phyloP scores from a whole-genome alignment of 2,888 invertebrate genomes.

The Drosophila lutescens region DNA sequence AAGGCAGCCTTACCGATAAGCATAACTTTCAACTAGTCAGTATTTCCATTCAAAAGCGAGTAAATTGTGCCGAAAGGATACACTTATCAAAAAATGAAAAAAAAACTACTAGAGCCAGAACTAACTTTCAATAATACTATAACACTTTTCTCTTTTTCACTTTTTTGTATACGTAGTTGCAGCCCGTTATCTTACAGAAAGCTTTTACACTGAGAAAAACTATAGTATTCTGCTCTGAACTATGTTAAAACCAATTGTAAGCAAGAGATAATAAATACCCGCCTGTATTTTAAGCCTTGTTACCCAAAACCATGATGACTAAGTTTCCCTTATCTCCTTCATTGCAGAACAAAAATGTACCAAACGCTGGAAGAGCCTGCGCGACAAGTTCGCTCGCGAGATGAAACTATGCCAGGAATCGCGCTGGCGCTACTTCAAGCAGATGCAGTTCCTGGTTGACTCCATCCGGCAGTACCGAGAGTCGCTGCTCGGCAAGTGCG shows the following conservation, averaged over 20 bases:
- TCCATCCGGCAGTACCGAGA: slow-evolving; percentile 82
- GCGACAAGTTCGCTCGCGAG: slow-evolving; percentile 82
- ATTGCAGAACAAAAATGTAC: slow-evolving; percentile 82
- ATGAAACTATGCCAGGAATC: slow-evolving; percentile 83
- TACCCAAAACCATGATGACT: not conserved
- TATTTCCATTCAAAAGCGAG: too few species aligned
- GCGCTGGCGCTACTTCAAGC: slow-evolving; percentile 82
- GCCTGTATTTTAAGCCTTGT: not conserved
- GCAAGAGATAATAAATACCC: not conserved
- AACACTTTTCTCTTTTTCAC: too few species aligned
- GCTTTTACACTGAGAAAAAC: not conserved
- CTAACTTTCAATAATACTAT: too few species aligned
- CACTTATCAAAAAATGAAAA: too few species aligned
- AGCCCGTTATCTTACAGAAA: too few species aligned
- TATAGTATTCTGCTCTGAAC: too few species aligned
- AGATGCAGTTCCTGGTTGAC: slow-evolving; percentile 82
- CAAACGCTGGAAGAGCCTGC: slow-evolving; percentile 82
- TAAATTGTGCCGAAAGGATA: too few species aligned
- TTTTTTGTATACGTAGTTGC: too few species aligned
- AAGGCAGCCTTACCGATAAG: too few species aligned
- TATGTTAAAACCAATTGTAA: too few species aligned
- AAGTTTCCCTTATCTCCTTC: not conserved
- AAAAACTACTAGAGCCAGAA: too few species aligned
- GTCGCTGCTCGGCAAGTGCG: slow-evolving; percentile 81
- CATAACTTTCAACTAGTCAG: too few species aligned